Percentiles rank a stretch among this genome's conserved stretches.
Conservation (phyloP, 2,797 vertebrate species). For the Takifugu ocellatus region DNA sequence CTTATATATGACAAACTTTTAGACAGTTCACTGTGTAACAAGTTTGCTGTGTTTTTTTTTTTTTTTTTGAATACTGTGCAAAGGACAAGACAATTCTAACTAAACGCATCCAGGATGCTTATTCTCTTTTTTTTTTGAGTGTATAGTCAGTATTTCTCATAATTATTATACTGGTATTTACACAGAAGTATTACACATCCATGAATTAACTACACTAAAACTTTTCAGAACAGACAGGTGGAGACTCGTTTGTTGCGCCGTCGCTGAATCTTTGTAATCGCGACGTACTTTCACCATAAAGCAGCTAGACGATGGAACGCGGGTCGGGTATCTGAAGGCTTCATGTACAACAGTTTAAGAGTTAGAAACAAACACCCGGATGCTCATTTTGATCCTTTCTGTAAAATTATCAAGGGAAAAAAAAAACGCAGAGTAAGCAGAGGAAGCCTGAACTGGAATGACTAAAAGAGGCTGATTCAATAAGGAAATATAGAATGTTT, state of each 20-base stretch:
- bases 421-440: constrained; percentile 32
- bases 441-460: constrained; percentile 44
- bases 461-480: constrained; percentile 46
- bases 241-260: constrained; percentile 44
- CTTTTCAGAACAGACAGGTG: constrained; percentile 60
- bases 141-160: constrained; percentile 52
- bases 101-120: constrained; percentile 59
- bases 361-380: constrained; percentile 55
- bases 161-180: constrained; percentile 63
- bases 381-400: constrained; percentile 40
- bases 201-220: constrained; percentile 69
- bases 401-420: too few relatives aligned
- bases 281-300: constrained; percentile 69
- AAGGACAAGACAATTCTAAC: constrained; percentile 64
- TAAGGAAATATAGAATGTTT: constrained; percentile 46
- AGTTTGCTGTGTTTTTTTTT: constrained; percentile 38
- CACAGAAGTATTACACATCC: constrained; percentile 67
- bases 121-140: constrained; percentile 32
- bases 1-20: constrained; percentile 41
- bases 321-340: constrained; percentile 53
- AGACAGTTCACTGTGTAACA: constrained; percentile 48
- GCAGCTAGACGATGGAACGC: constrained; percentile 65
- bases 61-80: constrained; percentile 58
- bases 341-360: constrained; percentile 57
- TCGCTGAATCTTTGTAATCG: constrained; percentile 57